Evolutionary conservation across 2,888 invertebrate genomes (phyloP), one percentile per base, ranked within the genome.

Genomic region (Philereme vetulata): DNA sequence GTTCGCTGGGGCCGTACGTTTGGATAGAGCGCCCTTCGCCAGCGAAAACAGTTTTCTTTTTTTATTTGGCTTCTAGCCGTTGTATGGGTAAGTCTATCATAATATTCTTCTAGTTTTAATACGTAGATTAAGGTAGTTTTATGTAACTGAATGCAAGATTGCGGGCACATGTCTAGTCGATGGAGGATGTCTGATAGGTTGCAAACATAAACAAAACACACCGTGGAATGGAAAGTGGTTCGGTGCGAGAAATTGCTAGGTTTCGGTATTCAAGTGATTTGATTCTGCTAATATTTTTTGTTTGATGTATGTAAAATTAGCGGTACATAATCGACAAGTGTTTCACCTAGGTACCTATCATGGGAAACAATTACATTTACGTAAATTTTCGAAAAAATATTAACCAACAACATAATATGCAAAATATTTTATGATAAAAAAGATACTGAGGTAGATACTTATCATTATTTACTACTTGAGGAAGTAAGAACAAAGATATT

Each of bases 11-110:
- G 80, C 76, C 72, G 67, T 67, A 79, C 82, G 79, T 68, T 71
- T 72, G 89, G 74, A 86, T 87, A 84, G 90, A 79, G 89, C 82
- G 85, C 88, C 82, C 83, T 72, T 66, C 76, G 81, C 81, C 85
- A 81, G 82, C 87, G 82, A 80, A 50, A 73, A 82, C 81, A 82
- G 84, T 88, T 91, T 92, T 88, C 82, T 86, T 92, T 91, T 90
- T 93, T 93, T 90, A 90, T 93, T 93, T 93, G 93, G 92, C 92
- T 92, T 88, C 91, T 93, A 90, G 93, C 92, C 93, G 85, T 93
- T 93, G 92, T 93, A 93, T 93, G 93, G 93, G 93, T 93, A 71
- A 92, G 93, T 89, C 11, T 10, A 44, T 10, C 11, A 38, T 38
- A 6, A 38, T 38, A 38, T 4, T 6, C 7, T 4, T 3, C 8